These are phyloP conservation scores for Mesorhabditis spiculigera DNA, from an alignment of 2,888 invertebrate species.

Conservation along the genomic window DNA sequence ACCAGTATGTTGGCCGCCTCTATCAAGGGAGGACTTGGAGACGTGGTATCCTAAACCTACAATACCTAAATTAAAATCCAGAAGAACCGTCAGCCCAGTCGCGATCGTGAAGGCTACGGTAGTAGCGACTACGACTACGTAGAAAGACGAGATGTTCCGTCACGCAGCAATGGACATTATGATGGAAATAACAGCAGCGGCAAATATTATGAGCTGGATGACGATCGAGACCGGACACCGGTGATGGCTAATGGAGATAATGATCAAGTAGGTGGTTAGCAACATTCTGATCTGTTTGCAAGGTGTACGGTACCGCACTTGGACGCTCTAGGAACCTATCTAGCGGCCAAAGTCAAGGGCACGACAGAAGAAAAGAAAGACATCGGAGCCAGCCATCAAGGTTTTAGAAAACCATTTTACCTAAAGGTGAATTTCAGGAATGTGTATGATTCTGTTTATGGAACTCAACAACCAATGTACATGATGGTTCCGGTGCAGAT, in stretches of 20 bases:
- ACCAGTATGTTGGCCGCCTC: slow-evolving; percentile 20
- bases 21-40: slow-evolving; percentile 36
- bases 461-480: slow-evolving; percentile 23
- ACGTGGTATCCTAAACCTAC: too few relatives aligned
- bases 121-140: background rate
- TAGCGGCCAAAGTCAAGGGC: background rate
- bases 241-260: background rate
- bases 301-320: background rate
- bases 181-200: background rate
- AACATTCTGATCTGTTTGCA: too few relatives aligned
- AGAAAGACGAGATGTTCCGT: background rate
- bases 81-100: too few relatives aligned
- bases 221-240: background rate
- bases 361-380: background rate
- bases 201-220: background rate
- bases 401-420: background rate
- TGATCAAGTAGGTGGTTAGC: background rate
- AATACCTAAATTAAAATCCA: too few relatives aligned
- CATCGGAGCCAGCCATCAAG: slow-evolving; percentile 1
- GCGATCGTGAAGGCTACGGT: too few relatives aligned
- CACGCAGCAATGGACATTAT: background rate
- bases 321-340: background rate
- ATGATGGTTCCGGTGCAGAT: slow-evolving; percentile 38
- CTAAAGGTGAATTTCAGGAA: background rate
- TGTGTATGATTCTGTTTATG: slow-evolving; percentile 11